Base-by-base conservation (phyloP, 2,113 vertebrate species). In the Sakesphorus luctuosus region DNA sequence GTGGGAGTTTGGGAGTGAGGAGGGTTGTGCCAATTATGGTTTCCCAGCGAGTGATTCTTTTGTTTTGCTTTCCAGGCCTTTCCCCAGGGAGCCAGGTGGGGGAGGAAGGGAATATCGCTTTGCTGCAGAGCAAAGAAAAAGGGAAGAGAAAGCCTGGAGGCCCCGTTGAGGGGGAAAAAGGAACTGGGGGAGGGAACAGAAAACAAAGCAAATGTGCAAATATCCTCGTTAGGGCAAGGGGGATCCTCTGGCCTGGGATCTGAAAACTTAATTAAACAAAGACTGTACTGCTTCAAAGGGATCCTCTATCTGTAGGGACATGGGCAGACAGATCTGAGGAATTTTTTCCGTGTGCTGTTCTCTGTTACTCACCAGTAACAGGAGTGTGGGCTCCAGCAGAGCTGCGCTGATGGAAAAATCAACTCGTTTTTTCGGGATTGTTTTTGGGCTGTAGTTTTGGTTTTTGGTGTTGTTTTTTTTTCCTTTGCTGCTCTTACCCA, bases 61-160 rank as follows among this genome's bases (percentile, higher is more conserved):
- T 97, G 96, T 96, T 96, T 91, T 79, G 40, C 80, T 83, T 92
- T 47, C 82, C 87, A 93, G 67, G 18, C 67, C 81, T 61, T 50
- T 63, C 89, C 92, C 81, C 74, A 6, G 84, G 91, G 96, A 95
- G 86, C 46, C 95, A 97, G 95, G 94, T 97, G 92, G 81, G 78
- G 93, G 93, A 94, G 93, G 93, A 88, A 93, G 58, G 87, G 92
- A 91, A 84, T n/a, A 43, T 19, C 65, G 93, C n/a, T 69, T 29
- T 47, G 50, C 80, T 56, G 67, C 93, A 50, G 55, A 87, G 71
- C 87, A 63, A 77, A 93, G 91, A 50, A 90, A 89, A 59, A 67
- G 82, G 90, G 72, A 90, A 67, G 79, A 96, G 88, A 93, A 78
- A 92, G 79, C 50, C 86, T 84, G 85, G 94, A 78, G 96, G 96